phyloP scores from a whole-genome alignment of 2,888 invertebrate species.

The Luperina nickerlii region DNA sequence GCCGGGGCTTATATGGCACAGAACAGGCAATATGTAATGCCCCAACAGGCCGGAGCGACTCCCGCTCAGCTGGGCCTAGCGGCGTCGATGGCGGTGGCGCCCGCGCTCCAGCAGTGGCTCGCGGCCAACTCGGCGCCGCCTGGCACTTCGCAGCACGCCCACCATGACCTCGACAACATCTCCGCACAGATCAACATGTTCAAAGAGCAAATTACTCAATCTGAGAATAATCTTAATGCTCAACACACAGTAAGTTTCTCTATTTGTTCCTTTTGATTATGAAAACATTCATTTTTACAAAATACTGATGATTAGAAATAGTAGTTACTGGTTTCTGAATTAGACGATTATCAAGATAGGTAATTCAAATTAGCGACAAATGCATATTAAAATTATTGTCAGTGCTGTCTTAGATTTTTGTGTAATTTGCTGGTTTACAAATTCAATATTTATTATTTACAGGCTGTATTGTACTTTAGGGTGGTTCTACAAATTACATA shows the following conservation, averaged over 20 bases:
- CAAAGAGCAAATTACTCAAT: conserved; percentile 98
- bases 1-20: conserved; percentile 90
- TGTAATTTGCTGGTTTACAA: conserved; percentile 36
- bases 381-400: conserved; percentile 33
- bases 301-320: conserved; percentile 24
- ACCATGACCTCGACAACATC: conserved; percentile 89
- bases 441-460: conserved; percentile 63
- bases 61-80: conserved; percentile 90
- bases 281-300: neutral
- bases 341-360: conserved; percentile 8
- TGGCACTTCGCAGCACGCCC: conserved; percentile 72
- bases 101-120: conserved; percentile 87
- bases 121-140: conserved; percentile 83
- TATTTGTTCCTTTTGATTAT: conserved; percentile 9
- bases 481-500: conserved; percentile 34
- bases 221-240: conserved; percentile 98
- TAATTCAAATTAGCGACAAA: conserved; percentile 2
- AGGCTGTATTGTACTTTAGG: conserved; percentile 55
- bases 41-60: conserved; percentile 89
- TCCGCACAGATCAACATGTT: conserved; percentile 95
- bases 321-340: conserved; percentile 27
- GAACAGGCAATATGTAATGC: conserved; percentile 91
- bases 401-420: conserved; percentile 19
- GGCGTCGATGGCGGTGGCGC: conserved; percentile 88
- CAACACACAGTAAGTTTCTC: conserved; percentile 95